A percentile compares a stretch with the other conserved stretches of the same genome.
phyloP scores from a whole-genome alignment of 2,797 vertebrate genomes.

The Vespertilio murinus region DNA sequence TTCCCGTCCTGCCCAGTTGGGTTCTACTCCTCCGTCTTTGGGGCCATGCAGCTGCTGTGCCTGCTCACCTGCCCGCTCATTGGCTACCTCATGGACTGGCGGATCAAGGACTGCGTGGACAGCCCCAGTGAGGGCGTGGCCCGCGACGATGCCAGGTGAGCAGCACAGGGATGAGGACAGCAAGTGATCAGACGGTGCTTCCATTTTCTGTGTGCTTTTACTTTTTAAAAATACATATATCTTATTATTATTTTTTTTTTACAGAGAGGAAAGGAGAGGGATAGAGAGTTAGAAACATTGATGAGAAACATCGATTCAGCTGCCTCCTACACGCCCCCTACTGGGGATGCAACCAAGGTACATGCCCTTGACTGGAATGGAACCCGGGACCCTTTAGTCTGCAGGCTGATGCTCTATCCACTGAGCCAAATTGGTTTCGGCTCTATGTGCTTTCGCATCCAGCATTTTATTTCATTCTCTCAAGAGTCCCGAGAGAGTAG shows the following conservation, averaged over 20 bases:
- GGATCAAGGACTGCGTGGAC: slow-evolving; percentile 87
- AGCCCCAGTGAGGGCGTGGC: background rate
- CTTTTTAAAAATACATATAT: no score
- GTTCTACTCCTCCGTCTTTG: slow-evolving; percentile 91
- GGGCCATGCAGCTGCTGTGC: slow-evolving; percentile 90
- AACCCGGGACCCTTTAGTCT: no score
- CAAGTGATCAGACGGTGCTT: background rate
- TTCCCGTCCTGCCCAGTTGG: slow-evolving; percentile 80
- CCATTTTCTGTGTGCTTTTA: background rate
- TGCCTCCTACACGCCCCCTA: no score
- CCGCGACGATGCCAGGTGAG: slow-evolving; percentile 51
- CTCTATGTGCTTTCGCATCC: background rate
- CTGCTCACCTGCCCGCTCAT: slow-evolving; percentile 91
- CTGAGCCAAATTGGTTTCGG: no score
- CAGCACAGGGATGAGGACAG: background rate
- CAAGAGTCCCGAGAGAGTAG: background rate
- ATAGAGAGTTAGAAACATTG: no score
- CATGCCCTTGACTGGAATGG: no score
- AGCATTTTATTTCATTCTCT: background rate
- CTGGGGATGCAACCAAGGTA: no score
- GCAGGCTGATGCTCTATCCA: no score
- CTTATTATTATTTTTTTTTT: no score
- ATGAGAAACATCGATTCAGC: no score
- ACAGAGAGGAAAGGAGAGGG: no score
- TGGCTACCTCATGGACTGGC: slow-evolving; percentile 94